Base-by-base conservation (phyloP, 2,888 invertebrate species). In the Lithosia quadra region DNA sequence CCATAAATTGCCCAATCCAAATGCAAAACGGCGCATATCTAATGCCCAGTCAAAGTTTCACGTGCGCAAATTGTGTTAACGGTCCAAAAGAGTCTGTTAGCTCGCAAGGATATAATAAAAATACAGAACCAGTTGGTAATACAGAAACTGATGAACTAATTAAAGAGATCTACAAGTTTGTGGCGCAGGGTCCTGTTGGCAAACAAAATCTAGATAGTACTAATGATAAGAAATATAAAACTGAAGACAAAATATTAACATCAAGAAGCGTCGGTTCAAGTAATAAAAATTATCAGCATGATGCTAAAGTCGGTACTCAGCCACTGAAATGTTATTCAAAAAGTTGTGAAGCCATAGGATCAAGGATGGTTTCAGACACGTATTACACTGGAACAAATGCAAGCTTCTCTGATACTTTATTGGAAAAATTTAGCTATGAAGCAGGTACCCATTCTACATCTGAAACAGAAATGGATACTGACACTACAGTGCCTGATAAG, bases 131-230 rank as follows among this genome's bases (percentile, higher is more conserved):
- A 43, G 22, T 39, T 2, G 53, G 65, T 13, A 62, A 58, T n/a
- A 86, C 83, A 28, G 91, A 92, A 77, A 94, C 93, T 18, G 92
- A 93, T 53, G 86, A 91, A 72, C 81, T 94, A 2, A 91, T 95
- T 53, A 93, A 92, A 82, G 91, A 94, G 82, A 94, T 95, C 69
- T 91, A 95, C 73, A 92, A 93, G 72, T 88, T 86, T 59, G 91
- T 94, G 3, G 87, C 90, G 13, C 90, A 90, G 76, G 88, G 86
- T 68, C 86, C 89, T 1, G 69, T 65, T 43, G 86, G 78, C 66
- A 84, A 80, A 67, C 81, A 81, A 71, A 64, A 57, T 13, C 73
- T 69, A n/a, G 75, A 76, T 39, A 71, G 63, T 39, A 74, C 57
- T 28, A 66, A 56, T 71, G 49, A 67, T 22, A 76, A 72, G 34